Percentiles rank a stretch among this genome's conserved stretches.
phyloP scores from a whole-genome alignment of 2,113 vertebrate genomes.

The Telmatochromis brachygnathus region DNA sequence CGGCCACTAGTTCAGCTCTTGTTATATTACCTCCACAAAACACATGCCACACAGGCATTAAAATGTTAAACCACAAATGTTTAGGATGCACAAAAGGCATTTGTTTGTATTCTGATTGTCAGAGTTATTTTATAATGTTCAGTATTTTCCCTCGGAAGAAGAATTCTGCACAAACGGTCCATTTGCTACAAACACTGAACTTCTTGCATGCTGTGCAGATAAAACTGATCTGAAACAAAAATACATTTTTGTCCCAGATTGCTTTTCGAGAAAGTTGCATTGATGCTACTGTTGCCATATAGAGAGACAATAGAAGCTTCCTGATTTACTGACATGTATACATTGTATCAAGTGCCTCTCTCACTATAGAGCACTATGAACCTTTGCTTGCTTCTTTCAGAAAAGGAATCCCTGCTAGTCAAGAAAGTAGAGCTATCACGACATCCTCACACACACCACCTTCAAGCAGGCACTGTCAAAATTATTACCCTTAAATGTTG shows the following conservation, averaged over 20 bases:
- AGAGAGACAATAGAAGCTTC: neutral
- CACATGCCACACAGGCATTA: neutral
- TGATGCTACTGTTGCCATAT: neutral
- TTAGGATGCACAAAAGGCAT: neutral
- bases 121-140: neutral
- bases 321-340: neutral
- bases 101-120: neutral
- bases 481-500: neutral
- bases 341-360: neutral
- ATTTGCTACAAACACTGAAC: neutral
- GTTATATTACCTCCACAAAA: neutral
- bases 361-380: neutral
- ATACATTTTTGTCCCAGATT: neutral
- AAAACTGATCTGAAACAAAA: neutral
- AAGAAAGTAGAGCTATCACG: neutral
- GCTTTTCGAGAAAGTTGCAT: neutral
- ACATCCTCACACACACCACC: neutral
- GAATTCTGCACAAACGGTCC: neutral
- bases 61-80: neutral
- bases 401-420: neutral
- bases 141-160: neutral
- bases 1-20: neutral
- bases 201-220: neutral
- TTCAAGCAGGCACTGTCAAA: neutral
- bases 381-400: neutral